A percentile compares a stretch with the other conserved stretches of the same genome.
phyloP scores from a whole-genome alignment of 92 coral and sea anemone species.

The Porites cylindrica region DNA sequence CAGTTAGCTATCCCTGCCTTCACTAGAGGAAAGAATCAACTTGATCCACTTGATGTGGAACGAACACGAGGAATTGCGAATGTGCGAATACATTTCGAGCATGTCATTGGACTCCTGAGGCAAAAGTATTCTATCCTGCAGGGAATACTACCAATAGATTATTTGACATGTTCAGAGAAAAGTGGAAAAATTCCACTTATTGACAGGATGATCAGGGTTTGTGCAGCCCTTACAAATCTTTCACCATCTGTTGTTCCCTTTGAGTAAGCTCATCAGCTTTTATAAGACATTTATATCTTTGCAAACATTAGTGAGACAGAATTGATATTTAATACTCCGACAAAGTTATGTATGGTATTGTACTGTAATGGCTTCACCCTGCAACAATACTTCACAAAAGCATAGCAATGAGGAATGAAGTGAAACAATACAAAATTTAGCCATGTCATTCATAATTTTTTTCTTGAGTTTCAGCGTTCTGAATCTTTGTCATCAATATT shows the following conservation, averaged over 20 bases:
- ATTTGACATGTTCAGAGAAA: conserved; percentile 41
- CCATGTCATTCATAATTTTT: too few species aligned
- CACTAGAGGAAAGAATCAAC: conserved; percentile 47
- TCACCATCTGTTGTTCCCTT: conserved; percentile 57
- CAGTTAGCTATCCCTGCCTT: conserved; percentile 51
- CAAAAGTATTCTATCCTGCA: conserved; percentile 44
- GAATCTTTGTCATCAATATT: too few species aligned
- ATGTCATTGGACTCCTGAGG: conserved; percentile 42
- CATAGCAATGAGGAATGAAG: too few species aligned
- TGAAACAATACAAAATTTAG: too few species aligned
- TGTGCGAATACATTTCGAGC: conserved; percentile 45
- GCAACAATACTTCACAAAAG: too few species aligned
- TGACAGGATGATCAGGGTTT: conserved; percentile 51
- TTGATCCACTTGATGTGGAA: conserved; percentile 45
- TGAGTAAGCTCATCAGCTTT: conserved; percentile 27
- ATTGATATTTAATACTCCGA: too few species aligned
- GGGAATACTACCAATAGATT: conserved; percentile 35
- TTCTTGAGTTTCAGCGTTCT: too few species aligned
- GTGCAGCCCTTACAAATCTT: conserved; percentile 43
- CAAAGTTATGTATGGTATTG: too few species aligned
- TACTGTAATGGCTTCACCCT: too few species aligned
- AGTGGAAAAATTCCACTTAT: conserved; percentile 31
- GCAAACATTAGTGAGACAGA: neutral
- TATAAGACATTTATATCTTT: neutral
- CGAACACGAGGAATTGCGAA: conserved; percentile 33